Evolutionary conservation across 2,888 invertebrate species (phyloP).

Genomic region (Tetheella fluctuosa): DNA sequence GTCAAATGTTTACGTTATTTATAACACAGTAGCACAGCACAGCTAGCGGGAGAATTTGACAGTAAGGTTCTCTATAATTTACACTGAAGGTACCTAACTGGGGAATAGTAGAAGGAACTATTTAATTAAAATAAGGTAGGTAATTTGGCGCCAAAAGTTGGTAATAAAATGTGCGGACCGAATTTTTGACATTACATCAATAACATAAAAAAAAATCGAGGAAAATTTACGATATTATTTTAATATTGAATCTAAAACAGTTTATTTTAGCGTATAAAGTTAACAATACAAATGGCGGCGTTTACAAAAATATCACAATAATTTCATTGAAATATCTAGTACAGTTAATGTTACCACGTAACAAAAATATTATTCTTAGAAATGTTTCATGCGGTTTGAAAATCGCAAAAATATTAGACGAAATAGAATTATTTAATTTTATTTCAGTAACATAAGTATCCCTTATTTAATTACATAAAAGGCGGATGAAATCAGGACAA

Average conservation of each 20-base stretch:
- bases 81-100: too few species aligned
- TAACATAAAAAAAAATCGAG: too few species aligned
- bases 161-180: too few species aligned
- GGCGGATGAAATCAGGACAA: background rate
- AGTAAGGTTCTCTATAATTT: too few species aligned
- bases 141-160: too few species aligned
- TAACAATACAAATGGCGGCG: conserved; percentile 10
- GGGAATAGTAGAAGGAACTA: too few species aligned
- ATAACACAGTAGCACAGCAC: too few species aligned
- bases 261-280: background rate
- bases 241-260: background rate
- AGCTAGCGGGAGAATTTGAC: too few species aligned
- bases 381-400: background rate
- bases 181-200: too few species aligned
- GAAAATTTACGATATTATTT: background rate
- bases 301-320: conserved; percentile 29
- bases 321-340: conserved; percentile 17
- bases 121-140: too few species aligned
- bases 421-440: background rate
- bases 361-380: background rate
- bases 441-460: background rate
- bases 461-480: background rate
- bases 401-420: background rate
- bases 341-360: background rate
- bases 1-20: too few species aligned